These are phyloP conservation scores for Cotesia congregata DNA, from an alignment of 2,888 invertebrate species.

Conservation along the genomic window DNA sequence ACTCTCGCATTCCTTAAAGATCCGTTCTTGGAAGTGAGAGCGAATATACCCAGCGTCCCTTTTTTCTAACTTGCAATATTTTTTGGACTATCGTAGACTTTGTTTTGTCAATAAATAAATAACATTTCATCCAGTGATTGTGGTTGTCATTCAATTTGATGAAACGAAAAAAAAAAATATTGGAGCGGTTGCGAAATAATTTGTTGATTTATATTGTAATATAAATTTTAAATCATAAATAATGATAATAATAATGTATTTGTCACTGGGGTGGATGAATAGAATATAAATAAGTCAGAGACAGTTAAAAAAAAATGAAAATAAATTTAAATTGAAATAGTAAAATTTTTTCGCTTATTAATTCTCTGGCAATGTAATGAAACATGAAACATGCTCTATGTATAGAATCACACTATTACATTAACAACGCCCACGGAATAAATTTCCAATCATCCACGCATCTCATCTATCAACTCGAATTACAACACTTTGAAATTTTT, in stretches of 20 bases:
- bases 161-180: too few species aligned
- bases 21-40: conserved; percentile 47
- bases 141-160: too few species aligned
- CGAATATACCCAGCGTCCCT: conserved; percentile 43
- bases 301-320: conserved; percentile 8
- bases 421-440: neutral
- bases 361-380: neutral
- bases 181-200: too few species aligned
- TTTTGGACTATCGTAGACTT: conserved; percentile 15
- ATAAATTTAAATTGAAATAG: conserved; percentile 9
- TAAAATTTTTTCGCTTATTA: neutral
- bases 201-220: too few species aligned
- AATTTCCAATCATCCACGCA: neutral
- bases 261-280: neutral
- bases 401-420: neutral
- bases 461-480: neutral
- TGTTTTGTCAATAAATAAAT: neutral
- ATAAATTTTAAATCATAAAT: too few species aligned
- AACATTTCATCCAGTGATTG: too few species aligned
- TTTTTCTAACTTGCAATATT: conserved; percentile 22
- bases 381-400: neutral
- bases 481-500: conserved; percentile 4
- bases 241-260: too few species aligned
- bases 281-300: neutral
- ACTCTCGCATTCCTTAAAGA: conserved; percentile 46